phyloP scores from a whole-genome alignment of 2,113 vertebrate species.

The Tachuris rubrigastra region DNA sequence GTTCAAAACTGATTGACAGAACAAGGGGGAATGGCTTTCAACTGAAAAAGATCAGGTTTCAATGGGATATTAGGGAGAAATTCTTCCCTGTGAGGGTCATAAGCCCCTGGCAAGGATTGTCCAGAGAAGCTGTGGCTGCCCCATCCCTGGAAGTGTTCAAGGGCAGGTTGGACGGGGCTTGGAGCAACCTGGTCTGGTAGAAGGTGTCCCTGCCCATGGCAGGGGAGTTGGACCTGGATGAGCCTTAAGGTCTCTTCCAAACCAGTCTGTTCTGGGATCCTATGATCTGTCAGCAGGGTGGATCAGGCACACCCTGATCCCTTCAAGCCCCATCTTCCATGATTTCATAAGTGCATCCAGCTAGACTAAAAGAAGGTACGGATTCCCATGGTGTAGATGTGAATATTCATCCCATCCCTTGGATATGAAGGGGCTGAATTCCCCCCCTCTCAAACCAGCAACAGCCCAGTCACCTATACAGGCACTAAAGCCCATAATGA shows the following conservation, averaged over 20 bases:
- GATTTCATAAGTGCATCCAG: neutral
- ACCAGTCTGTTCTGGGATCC: neutral
- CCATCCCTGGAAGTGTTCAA: neutral
- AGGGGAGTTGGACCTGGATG: neutral
- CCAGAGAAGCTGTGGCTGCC: neutral
- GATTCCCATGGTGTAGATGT: neutral
- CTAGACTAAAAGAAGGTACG: neutral
- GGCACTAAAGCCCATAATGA: neutral
- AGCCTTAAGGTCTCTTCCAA: neutral
- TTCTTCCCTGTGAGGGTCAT: neutral
- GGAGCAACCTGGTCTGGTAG: neutral
- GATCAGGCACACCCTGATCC: neutral
- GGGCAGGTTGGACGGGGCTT: fast-evolving
- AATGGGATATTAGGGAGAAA: neutral
- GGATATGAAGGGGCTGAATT: neutral
- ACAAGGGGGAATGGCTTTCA: neutral
- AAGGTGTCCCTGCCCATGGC: neutral
- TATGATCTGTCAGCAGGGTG: neutral
- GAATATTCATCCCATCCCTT: neutral
- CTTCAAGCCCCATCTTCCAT: neutral
- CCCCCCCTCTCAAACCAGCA: neutral
- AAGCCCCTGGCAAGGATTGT: fast-evolving
- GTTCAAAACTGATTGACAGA: neutral
- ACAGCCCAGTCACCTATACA: neutral
- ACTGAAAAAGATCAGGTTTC: neutral